Conservation (phyloP, 2,888 invertebrate genomes). For the Stramonita haemastoma region DNA sequence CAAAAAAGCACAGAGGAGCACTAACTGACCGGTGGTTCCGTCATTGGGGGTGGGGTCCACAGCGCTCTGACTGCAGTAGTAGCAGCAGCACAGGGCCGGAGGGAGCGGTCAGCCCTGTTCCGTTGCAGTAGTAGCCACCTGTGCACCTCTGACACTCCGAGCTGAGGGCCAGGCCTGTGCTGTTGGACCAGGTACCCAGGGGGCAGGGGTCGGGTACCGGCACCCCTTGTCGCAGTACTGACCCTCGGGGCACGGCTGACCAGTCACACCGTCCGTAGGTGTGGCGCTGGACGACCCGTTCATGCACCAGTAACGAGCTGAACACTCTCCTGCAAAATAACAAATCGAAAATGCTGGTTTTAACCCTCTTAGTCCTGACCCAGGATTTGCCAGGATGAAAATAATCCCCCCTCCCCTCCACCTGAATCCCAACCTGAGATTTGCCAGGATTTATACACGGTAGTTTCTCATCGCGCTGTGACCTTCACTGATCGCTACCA, state of each 20-base stretch:
- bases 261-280: slow-evolving; percentile 70
- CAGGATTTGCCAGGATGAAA: too few species aligned
- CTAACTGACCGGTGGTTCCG: slow-evolving; percentile 53
- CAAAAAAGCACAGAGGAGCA: neutral
- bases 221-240: slow-evolving; percentile 69
- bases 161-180: slow-evolving; percentile 60
- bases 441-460: too few species aligned
- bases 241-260: slow-evolving; percentile 70
- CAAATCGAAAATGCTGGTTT: too few species aligned
- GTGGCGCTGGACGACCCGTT: slow-evolving; percentile 67
- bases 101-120: slow-evolving; percentile 66
- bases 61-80: slow-evolving; percentile 51
- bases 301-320: slow-evolving; percentile 69
- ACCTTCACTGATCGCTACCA: too few species aligned
- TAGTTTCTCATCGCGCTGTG: too few species aligned
- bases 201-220: slow-evolving; percentile 64
- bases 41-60: slow-evolving; percentile 68
- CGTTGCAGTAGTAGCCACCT: slow-evolving; percentile 70
- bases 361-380: too few species aligned
- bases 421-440: too few species aligned
- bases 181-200: slow-evolving; percentile 67
- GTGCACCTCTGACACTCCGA: slow-evolving; percentile 57
- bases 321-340: slow-evolving; percentile 59
- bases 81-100: slow-evolving; percentile 53
- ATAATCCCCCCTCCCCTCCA: too few species aligned